Evolutionary conservation across 2,797 vertebrate genomes (phyloP).

Genomic region (Urophycis tenuis): DNA sequence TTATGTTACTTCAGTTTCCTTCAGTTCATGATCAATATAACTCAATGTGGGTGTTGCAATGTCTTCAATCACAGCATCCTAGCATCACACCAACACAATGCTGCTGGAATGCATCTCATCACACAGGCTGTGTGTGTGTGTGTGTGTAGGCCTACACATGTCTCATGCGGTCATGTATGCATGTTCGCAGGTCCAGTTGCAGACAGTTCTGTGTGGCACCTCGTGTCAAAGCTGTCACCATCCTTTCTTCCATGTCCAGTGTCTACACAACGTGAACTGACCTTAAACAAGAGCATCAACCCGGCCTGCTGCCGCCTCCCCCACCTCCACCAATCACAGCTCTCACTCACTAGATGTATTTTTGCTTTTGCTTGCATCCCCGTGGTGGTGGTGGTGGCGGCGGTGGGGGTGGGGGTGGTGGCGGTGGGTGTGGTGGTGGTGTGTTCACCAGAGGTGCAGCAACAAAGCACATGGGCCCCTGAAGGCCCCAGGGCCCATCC

Average conservation of each 20-base stretch:
- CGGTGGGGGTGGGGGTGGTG: not conserved
- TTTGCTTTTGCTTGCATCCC: not conserved
- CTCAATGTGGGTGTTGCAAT: not conserved
- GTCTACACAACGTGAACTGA: not conserved
- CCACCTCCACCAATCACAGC: not conserved
- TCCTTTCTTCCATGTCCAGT: not conserved
- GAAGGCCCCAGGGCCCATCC: slow-evolving; percentile 30
- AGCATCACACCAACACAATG: not conserved
- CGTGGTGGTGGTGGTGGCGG: too few relatives aligned
- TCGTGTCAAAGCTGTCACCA: not conserved
- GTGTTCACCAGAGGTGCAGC: not conserved
- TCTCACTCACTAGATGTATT: not conserved
- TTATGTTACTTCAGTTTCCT: too few relatives aligned
- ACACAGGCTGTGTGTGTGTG: not conserved
- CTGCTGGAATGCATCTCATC: not conserved
- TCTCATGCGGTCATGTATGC: not conserved
- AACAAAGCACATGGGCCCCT: not conserved
- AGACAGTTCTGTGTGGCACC: not conserved
- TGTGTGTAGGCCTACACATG: slow-evolving; percentile 1
- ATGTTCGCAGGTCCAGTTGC: not conserved
- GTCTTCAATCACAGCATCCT: not conserved
- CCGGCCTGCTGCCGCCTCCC: too few relatives aligned
- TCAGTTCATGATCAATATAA: too few relatives aligned
- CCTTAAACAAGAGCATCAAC: not conserved
- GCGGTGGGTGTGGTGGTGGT: not conserved